Evolutionary conservation across 2,888 invertebrate genomes (phyloP).

Genomic region (Torymus tubicola): DNA sequence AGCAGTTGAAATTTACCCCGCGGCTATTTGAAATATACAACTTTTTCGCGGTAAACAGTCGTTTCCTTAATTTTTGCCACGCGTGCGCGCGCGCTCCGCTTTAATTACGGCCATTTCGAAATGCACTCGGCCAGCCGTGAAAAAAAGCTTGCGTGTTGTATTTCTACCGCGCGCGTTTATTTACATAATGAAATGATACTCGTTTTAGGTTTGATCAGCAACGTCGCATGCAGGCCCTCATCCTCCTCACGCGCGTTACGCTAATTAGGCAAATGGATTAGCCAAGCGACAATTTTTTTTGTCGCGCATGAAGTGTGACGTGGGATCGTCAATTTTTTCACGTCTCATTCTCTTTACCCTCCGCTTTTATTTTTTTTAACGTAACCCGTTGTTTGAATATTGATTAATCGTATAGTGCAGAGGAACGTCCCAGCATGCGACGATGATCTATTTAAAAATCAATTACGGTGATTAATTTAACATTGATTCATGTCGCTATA

Average conservation of each 20-base stretch:
- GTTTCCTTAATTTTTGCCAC: not conserved
- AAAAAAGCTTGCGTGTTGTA: too few species aligned
- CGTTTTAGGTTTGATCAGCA: slow-evolving; percentile 23
- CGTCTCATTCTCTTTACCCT: not conserved
- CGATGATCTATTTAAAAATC: slow-evolving; percentile 23
- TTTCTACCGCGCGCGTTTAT: not conserved
- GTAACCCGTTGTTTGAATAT: slow-evolving; percentile 22
- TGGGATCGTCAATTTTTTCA: slow-evolving; percentile 15
- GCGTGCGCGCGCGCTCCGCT: not conserved
- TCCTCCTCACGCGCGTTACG: not conserved
- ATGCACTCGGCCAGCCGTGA: too few species aligned
- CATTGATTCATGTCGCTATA: slow-evolving; percentile 4
- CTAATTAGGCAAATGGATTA: slow-evolving; percentile 47
- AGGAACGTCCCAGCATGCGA: not conserved
- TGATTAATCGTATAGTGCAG: slow-evolving; percentile 38
- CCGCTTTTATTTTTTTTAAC: not conserved
- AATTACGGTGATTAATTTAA: slow-evolving; percentile 31
- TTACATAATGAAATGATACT: slow-evolving; percentile 31
- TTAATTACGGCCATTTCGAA: too few species aligned
- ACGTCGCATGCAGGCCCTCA: not conserved
- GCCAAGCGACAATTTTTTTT: slow-evolving; percentile 18
- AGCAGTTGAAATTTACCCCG: too few species aligned
- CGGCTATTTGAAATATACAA: not conserved
- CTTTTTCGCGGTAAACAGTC: not conserved
- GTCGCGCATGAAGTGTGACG: not conserved